Percentiles rank a stretch among this genome's conserved stretches.
Evolutionary conservation across 2,113 vertebrate species (phyloP).

Genomic region (Cyphomyrus plagiostoma): DNA sequence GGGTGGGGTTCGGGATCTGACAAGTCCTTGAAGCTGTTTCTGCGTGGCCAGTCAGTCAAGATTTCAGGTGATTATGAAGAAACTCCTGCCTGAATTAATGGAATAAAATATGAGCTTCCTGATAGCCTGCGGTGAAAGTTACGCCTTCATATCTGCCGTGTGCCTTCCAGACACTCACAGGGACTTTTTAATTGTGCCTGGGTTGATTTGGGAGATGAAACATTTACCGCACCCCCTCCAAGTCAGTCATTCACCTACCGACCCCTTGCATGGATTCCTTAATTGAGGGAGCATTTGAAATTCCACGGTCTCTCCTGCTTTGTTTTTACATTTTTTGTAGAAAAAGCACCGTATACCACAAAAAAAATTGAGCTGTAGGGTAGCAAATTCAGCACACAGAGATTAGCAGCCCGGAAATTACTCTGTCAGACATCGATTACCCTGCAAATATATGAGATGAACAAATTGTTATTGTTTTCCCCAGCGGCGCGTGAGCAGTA

Average conservation of each 20-base stretch:
- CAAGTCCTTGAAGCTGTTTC: neutral
- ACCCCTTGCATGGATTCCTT: neutral
- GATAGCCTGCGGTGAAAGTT: neutral
- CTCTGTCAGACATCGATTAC: neutral
- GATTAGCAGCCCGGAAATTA: neutral
- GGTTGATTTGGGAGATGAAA: neutral
- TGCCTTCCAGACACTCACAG: neutral
- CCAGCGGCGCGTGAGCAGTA: neutral
- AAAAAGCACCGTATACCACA: neutral
- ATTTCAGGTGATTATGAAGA: slow-evolving; percentile 9
- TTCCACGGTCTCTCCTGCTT: neutral
- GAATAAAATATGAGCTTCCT: neutral
- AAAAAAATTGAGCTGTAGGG: neutral
- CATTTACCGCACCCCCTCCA: neutral
- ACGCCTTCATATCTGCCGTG: neutral
- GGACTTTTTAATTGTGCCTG: neutral
- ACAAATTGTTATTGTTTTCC: slow-evolving; percentile 9
- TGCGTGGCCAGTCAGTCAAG: neutral
- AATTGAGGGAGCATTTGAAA: slow-evolving; percentile 22
- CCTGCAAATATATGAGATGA: neutral
- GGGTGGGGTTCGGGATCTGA: neutral
- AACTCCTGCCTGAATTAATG: neutral
- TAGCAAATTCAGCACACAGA: neutral
- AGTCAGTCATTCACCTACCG: neutral
- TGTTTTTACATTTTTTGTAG: neutral